These are phyloP conservation scores for Hypomesus transpacificus DNA, from an alignment of 2,113 vertebrate genomes.

Conservation along the genomic window DNA sequence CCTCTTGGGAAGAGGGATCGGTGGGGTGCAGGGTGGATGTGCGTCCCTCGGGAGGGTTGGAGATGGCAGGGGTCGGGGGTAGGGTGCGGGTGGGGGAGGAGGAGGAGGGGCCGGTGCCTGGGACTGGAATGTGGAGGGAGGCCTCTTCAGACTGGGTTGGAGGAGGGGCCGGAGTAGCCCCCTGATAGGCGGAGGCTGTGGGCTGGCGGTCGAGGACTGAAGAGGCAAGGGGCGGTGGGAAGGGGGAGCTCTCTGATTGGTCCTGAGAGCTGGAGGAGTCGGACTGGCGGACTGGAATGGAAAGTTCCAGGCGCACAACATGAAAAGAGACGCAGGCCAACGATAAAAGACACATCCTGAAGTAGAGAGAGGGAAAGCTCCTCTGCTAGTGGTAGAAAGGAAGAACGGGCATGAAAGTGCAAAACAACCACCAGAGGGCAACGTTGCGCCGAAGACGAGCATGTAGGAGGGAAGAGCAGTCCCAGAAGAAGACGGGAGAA, in stretches of 20 bases:
- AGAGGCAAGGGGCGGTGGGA: background rate
- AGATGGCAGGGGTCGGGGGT: background rate
- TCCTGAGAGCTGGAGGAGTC: background rate
- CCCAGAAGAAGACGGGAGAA: conserved; percentile 14
- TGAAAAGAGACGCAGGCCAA: background rate
- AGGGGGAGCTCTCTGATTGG: conserved; percentile 3
- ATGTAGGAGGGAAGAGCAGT: conserved; percentile 1
- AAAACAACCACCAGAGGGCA: conserved; percentile 43
- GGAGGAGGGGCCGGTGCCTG: too few species aligned
- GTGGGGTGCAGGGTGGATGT: conserved; percentile 11
- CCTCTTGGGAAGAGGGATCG: background rate
- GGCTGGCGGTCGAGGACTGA: background rate
- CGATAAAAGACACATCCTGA: background rate
- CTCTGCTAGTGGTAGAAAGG: background rate
- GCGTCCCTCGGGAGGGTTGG: background rate
- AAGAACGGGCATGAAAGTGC: background rate
- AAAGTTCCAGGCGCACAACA: conserved; percentile 28
- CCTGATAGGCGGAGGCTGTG: background rate
- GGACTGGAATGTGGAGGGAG: conserved; percentile 39
- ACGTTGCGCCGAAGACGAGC: conserved; percentile 19
- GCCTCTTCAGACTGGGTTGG: conserved; percentile 50
- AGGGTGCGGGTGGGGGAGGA: background rate
- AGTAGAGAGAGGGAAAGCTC: background rate
- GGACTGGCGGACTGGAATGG: conserved; percentile 48
- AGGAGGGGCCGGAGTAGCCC: background rate